Conservation (phyloP, 2,888 invertebrate genomes). For the Hirtodrosophila histrioides region DNA sequence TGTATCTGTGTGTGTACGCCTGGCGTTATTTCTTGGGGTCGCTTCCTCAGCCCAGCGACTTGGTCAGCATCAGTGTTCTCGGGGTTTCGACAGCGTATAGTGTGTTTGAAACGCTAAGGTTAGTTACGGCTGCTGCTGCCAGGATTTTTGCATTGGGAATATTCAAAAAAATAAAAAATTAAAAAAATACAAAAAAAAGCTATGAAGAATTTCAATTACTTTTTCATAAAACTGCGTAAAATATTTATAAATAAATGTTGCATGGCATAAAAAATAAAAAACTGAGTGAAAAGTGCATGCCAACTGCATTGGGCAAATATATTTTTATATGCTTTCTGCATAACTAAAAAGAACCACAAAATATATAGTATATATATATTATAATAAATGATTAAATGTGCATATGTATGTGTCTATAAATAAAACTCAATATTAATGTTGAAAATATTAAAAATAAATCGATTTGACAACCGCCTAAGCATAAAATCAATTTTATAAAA, state of each 20-base stretch:
- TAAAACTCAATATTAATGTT: slow-evolving; percentile 34
- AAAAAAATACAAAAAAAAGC: slow-evolving; percentile 21
- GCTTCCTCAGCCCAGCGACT: slow-evolving; percentile 83
- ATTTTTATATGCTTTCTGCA: no score
- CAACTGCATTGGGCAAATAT: slow-evolving; percentile 33
- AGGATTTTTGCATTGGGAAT: slow-evolving; percentile 65
- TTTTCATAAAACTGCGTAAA: slow-evolving; percentile 11
- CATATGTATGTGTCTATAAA: slow-evolving; percentile 61
- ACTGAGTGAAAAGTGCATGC: slow-evolving; percentile 66
- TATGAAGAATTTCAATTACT: slow-evolving; percentile 1
- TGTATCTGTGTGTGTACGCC: slow-evolving; percentile 36
- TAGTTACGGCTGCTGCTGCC: slow-evolving; percentile 78
- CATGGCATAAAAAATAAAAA: slow-evolving; percentile 10
- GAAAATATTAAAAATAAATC: slow-evolving; percentile 21
- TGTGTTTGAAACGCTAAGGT: slow-evolving; percentile 85
- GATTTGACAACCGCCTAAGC: slow-evolving; percentile 4
- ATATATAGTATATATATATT: slow-evolving; percentile 16
- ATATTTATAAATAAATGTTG: slow-evolving; percentile 4
- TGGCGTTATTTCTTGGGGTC: slow-evolving; percentile 76
- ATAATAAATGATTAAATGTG: slow-evolving; percentile 35
- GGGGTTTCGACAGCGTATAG: slow-evolving; percentile 85
- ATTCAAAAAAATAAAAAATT: slow-evolving; percentile 19
- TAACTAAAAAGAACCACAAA: slow-evolving; percentile 11
- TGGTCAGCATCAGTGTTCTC: slow-evolving; percentile 85
- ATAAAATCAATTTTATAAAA: slow-evolving; percentile 12